Conservation (phyloP, 2,797 vertebrate genomes). For the Syngnathus rostellatus region DNA sequence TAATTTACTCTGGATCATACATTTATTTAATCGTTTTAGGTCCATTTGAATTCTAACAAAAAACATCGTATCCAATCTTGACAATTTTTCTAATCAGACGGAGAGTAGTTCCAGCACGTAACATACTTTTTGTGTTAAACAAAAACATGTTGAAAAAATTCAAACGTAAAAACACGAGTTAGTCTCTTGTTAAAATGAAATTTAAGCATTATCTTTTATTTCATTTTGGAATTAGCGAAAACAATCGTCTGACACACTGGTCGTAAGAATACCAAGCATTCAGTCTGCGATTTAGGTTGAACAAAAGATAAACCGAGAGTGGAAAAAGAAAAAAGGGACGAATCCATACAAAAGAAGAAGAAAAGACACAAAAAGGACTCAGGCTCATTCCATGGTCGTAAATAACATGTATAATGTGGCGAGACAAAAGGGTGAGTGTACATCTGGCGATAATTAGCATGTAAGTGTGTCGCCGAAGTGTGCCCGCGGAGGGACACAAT, state of each 20-base stretch:
- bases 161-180: background rate
- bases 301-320: constrained; percentile 27
- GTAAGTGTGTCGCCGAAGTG: constrained; percentile 53
- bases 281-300: constrained; percentile 13
- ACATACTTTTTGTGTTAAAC: background rate
- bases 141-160: background rate
- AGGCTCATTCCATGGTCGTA: constrained; percentile 47
- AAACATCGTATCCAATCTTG: background rate
- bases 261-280: too few relatives aligned
- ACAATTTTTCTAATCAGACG: background rate
- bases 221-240: background rate
- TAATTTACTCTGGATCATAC: background rate
- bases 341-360: constrained; percentile 10
- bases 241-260: too few relatives aligned
- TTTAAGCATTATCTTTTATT: background rate
- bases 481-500: constrained; percentile 26
- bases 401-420: constrained; percentile 43
- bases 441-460: constrained; percentile 71
- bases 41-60: too few relatives aligned
- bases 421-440: constrained; percentile 54
- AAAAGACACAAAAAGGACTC: constrained; percentile 30
- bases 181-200: background rate
- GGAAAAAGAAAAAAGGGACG: constrained; percentile 16
- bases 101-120: background rate
- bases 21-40: background rate